Percentiles rank a stretch among this genome's conserved stretches.
These are phyloP conservation scores for Hofmannophila pseudospretella DNA, from an alignment of 2,888 invertebrate genomes.

Conservation along the genomic window DNA sequence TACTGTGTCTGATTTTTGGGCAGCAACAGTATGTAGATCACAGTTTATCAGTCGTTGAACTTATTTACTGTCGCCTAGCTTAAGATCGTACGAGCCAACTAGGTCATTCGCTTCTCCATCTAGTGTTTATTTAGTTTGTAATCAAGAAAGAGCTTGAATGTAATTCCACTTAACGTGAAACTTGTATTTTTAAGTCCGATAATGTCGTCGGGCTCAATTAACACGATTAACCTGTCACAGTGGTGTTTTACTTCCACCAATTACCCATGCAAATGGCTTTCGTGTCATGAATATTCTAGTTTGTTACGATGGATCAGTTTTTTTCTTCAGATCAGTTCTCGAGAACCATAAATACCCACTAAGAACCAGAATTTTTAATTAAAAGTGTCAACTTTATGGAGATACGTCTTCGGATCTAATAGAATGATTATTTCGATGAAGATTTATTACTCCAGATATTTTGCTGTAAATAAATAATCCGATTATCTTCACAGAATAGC, in stretches of 20 bases:
- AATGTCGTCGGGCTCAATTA: conserved; percentile 48
- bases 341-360: no score
- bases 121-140: not conserved
- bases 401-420: no score
- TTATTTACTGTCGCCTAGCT: not conserved
- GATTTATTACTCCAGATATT: no score
- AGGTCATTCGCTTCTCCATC: not conserved
- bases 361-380: no score
- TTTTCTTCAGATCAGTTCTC: no score
- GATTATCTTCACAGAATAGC: no score
- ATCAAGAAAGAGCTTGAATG: not conserved
- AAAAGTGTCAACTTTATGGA: no score
- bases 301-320: not conserved
- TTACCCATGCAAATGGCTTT: conserved; percentile 60
- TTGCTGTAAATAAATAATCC: no score
- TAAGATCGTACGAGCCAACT: not conserved
- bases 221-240: conserved; percentile 50
- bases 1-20: no score
- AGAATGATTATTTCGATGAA: no score
- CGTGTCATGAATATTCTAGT: conserved; percentile 51
- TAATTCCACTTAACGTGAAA: conserved; percentile 26
- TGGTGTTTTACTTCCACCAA: conserved; percentile 57
- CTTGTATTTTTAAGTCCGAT: conserved; percentile 24
- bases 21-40: no score
- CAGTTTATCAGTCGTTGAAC: not conserved